Percentiles rank a stretch among this genome's conserved stretches.
These are phyloP conservation scores for Brassicogethes aeneus DNA, from an alignment of 2,888 invertebrate genomes.

Conservation along the genomic window DNA sequence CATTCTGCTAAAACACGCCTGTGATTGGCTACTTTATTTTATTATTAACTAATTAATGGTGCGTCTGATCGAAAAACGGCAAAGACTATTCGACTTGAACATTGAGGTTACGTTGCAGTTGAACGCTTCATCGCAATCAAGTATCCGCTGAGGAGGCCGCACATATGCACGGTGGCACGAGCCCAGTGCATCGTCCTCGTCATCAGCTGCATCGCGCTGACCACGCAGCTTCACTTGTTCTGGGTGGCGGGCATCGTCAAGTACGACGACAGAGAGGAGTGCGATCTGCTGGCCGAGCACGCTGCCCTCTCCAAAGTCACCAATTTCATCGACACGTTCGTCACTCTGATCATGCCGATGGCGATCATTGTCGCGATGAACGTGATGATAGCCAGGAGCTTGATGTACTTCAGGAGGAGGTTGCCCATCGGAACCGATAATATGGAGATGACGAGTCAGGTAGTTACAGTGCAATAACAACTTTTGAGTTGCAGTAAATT, in stretches of 20 bases:
- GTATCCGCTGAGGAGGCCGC: constrained; percentile 50
- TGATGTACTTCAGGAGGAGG: constrained; percentile 41
- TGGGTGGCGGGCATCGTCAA: constrained; percentile 34
- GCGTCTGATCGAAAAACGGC: no score
- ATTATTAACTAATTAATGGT: no score
- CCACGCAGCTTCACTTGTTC: constrained; percentile 33
- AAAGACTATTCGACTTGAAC: no score
- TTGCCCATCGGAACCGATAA: constrained; percentile 31
- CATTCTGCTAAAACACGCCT: no score
- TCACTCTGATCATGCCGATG: constrained; percentile 53
- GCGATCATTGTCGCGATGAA: constrained; percentile 55
- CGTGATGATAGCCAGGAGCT: constrained; percentile 49
- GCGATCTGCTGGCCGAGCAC: constrained; percentile 45
- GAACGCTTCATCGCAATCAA: constrained; percentile 61
- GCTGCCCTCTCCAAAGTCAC: constrained; percentile 45
- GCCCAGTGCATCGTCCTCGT: constrained; percentile 47
- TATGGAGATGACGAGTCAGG: background rate
- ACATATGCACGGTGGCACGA: constrained; percentile 51
- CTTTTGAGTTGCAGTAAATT: no score
- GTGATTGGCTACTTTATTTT: no score
- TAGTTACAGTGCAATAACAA: no score
- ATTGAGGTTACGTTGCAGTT: no score
- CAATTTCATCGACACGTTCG: constrained; percentile 51
- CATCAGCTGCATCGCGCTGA: constrained; percentile 40
- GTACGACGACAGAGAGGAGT: constrained; percentile 36